phyloP scores from a whole-genome alignment of 2,888 invertebrate species.

The Bruchidius siliquastri region DNA sequence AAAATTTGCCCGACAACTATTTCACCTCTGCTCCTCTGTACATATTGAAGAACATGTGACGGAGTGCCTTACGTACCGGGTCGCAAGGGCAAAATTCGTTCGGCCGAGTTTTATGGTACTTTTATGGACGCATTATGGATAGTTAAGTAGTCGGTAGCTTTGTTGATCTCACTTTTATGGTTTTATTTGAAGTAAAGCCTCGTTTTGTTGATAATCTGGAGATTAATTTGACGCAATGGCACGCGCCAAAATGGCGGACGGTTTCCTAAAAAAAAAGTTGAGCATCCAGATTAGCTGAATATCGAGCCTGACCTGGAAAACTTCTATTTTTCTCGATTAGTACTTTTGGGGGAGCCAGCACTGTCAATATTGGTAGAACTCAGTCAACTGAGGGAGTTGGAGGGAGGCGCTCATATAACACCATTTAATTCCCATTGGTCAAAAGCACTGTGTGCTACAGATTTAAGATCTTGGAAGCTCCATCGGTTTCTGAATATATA shows the following conservation, averaged over 20 bases:
- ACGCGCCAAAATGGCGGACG: neutral
- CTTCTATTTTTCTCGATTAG: no score
- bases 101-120: neutral
- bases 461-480: no score
- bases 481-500: no score
- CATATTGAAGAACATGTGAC: slow-evolving; percentile 26
- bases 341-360: no score
- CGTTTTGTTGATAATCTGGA: neutral
- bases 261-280: neutral
- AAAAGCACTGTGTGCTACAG: no score
- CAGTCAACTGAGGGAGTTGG: no score
- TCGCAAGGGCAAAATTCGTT: neutral
- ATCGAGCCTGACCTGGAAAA: no score
- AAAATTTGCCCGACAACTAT: slow-evolving; percentile 55
- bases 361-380: no score
- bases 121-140: neutral
- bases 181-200: neutral
- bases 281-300: no score
- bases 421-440: no score
- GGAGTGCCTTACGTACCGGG: neutral
- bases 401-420: no score
- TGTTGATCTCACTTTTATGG: neutral
- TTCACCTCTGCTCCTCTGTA: slow-evolving; percentile 29
- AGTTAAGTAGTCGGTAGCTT: neutral
- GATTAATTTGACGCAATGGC: neutral